These are phyloP conservation scores for Grammomys dolichurus DNA, from an alignment of 2,113 vertebrate genomes.

Conservation along the genomic window DNA sequence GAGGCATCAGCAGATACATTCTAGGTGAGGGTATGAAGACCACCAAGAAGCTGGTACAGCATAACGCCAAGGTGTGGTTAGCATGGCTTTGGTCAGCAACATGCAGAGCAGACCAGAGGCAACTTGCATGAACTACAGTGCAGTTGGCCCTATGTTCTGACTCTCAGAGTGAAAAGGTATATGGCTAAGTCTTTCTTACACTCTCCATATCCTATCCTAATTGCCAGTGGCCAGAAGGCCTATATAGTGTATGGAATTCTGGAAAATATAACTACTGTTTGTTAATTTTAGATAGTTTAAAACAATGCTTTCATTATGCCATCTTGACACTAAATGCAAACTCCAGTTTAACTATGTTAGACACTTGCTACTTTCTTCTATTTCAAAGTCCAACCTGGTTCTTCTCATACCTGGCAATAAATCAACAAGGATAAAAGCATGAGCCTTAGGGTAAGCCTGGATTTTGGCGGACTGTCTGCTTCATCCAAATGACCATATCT, in stretches of 20 bases:
- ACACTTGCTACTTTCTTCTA: background rate
- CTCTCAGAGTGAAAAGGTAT: background rate
- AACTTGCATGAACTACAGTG: background rate
- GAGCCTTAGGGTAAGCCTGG: background rate
- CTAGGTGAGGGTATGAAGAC: background rate
- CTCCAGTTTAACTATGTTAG: background rate
- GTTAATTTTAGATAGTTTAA: background rate
- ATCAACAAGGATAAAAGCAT: background rate
- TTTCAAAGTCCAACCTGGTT: background rate
- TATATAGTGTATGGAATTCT: background rate
- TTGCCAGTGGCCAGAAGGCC: background rate
- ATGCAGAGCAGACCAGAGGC: background rate
- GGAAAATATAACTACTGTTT: background rate
- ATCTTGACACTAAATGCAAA: background rate
- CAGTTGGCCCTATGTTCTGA: background rate
- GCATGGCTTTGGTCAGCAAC: rapidly evolving
- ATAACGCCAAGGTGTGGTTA: background rate
- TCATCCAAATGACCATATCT: background rate
- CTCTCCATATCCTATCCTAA: background rate
- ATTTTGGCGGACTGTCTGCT: background rate
- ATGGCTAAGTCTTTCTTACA: background rate
- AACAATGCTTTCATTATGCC: background rate
- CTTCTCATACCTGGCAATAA: background rate
- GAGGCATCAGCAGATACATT: background rate
- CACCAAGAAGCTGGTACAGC: background rate